Conservation (phyloP, 2,797 vertebrate genomes). For the Sylvia borin region DNA sequence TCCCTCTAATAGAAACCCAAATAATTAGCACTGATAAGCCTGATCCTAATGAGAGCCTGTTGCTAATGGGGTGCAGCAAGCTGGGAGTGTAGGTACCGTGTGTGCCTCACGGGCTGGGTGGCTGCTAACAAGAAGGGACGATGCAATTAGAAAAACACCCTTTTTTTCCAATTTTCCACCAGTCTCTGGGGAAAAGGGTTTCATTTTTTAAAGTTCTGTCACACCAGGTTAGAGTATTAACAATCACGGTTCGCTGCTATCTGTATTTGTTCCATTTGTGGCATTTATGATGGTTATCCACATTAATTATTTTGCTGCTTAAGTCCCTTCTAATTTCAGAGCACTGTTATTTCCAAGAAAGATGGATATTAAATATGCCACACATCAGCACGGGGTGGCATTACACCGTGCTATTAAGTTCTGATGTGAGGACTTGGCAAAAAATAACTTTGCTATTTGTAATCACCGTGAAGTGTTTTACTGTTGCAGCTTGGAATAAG, state of each 20-base stretch:
- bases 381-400: conserved; percentile 72
- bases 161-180: background rate
- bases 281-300: conserved; percentile 72
- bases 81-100: background rate
- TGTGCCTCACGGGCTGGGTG: background rate
- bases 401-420: conserved; percentile 75
- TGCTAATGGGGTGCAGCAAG: background rate
- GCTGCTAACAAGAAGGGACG: background rate
- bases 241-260: conserved; percentile 61
- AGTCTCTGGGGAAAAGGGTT: conserved; percentile 13
- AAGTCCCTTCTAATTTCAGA: conserved; percentile 79
- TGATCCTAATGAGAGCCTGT: background rate
- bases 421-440: conserved; percentile 61
- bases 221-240: conserved; percentile 74
- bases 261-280: conserved; percentile 76
- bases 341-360: conserved; percentile 74
- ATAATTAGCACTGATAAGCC: background rate
- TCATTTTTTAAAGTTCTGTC: conserved; percentile 67
- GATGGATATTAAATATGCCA: conserved; percentile 79
- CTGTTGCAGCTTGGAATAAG: conserved; percentile 64
- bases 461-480: conserved; percentile 74
- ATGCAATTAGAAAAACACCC: conserved; percentile 10
- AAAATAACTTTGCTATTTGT: conserved; percentile 76
- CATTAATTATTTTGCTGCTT: conserved; percentile 77
- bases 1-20: background rate